Evolutionary conservation across 2,888 invertebrate species (phyloP).

Genomic region (Plusia festucae): DNA sequence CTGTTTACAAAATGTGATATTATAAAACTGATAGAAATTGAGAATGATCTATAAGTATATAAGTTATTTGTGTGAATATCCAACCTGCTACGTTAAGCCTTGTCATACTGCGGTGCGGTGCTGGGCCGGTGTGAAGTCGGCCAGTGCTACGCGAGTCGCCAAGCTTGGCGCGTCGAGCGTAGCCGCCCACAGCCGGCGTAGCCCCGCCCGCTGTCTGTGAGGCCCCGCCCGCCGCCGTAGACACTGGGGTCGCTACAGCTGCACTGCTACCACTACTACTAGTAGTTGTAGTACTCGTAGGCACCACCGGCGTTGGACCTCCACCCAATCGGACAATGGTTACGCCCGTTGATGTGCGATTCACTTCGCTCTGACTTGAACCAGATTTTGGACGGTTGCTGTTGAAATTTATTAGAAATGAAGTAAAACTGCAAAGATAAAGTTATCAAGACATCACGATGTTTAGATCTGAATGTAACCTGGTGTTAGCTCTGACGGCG

Average conservation of each 20-base stretch:
- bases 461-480: too few species aligned
- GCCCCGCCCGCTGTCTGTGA: conserved; percentile 41
- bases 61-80: conserved; percentile 1
- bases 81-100: conserved; percentile 92
- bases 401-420: conserved; percentile 25
- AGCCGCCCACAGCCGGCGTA: conserved; percentile 70
- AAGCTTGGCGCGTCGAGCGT: conserved; percentile 91
- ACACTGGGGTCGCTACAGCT: conserved; percentile 68
- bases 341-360: conserved; percentile 93
- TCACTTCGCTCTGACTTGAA: conserved; percentile 88
- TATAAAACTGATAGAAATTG: background rate
- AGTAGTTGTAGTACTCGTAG: conserved; percentile 16
- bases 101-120: conserved; percentile 94
- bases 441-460: too few species aligned
- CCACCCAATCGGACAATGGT: conserved; percentile 94
- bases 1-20: conserved; percentile 62
- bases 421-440: background rate
- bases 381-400: conserved; percentile 78
- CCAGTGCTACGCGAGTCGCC: conserved; percentile 94
- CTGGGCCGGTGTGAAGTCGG: conserved; percentile 91
- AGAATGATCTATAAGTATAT: too few species aligned
- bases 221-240: conserved; percentile 32
- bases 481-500: conserved; percentile 92
- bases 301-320: conserved; percentile 22
- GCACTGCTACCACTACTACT: conserved; percentile 49